phyloP scores from a whole-genome alignment of 2,113 vertebrate genomes.

The Tachysurus fulvidraco region DNA sequence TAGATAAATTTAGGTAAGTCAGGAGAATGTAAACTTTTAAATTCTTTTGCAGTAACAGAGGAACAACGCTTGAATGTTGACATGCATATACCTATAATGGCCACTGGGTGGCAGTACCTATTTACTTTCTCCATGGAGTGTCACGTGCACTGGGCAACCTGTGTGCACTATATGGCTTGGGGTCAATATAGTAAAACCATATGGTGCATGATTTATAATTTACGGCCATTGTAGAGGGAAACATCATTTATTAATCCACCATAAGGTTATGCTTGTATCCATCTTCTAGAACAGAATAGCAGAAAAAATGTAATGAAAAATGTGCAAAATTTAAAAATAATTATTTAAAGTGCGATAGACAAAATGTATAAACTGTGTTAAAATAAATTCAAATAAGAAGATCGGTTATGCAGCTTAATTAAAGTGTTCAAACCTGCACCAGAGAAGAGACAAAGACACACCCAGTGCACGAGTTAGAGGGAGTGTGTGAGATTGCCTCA shows the following conservation, averaged over 20 bases:
- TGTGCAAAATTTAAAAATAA: neutral
- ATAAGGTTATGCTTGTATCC: neutral
- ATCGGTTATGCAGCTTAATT: neutral
- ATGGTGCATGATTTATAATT: constrained; percentile 29
- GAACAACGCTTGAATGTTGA: neutral
- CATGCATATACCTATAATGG: neutral
- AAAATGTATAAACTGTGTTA: neutral
- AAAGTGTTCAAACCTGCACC: neutral
- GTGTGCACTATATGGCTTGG: neutral
- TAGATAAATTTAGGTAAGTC: too few relatives aligned
- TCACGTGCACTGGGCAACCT: neutral
- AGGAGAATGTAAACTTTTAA: neutral
- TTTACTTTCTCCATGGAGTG: neutral
- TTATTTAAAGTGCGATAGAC: neutral
- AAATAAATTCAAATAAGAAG: neutral
- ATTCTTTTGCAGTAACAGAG: neutral
- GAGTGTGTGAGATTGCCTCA: constrained; percentile 44
- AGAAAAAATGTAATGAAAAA: neutral
- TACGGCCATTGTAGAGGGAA: neutral
- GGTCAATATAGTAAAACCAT: constrained; percentile 30
- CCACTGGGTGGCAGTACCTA: constrained; percentile 49
- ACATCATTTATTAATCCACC: constrained; percentile 11
- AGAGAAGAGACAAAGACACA: constrained; percentile 30
- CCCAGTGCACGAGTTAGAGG: neutral
- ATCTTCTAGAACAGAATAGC: neutral